phyloP scores from a whole-genome alignment of 2,113 vertebrate species.

The Semicossyphus pulcher region DNA sequence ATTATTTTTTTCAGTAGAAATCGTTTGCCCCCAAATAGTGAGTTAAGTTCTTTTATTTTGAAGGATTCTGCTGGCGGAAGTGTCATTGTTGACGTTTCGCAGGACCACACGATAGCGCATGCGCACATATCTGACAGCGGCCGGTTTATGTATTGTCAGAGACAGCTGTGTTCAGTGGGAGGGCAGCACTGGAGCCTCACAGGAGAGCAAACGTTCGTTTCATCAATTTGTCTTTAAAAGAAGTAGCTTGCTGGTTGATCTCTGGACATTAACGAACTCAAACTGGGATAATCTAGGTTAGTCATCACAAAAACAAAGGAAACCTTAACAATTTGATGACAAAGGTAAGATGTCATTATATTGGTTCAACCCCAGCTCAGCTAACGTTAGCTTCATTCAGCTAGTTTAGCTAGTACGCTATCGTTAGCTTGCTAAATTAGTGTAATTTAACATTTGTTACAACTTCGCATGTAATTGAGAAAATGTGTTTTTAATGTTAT shows the following conservation, averaged over 20 bases:
- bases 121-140: constrained; percentile 7
- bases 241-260: background rate
- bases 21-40: no score
- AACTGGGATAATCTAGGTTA: background rate
- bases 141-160: background rate
- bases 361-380: background rate
- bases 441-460: background rate
- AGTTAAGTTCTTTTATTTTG: constrained; percentile 62
- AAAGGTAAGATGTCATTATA: constrained; percentile 50
- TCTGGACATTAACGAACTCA: background rate
- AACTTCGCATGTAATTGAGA: background rate
- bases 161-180: constrained; percentile 13
- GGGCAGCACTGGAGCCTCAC: background rate
- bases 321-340: constrained; percentile 27
- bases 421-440: background rate
- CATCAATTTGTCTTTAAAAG: background rate
- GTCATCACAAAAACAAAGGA: background rate
- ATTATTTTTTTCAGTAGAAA: no score
- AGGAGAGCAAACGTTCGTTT: background rate
- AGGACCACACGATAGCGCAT: background rate
- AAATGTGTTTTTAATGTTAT: background rate
- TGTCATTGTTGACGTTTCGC: accelerated
- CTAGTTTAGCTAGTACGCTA: background rate
- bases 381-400: constrained; percentile 45
- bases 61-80: constrained; percentile 26